These are phyloP conservation scores for Chalcis sispes DNA, from an alignment of 2,888 invertebrate genomes.

Conservation along the genomic window DNA sequence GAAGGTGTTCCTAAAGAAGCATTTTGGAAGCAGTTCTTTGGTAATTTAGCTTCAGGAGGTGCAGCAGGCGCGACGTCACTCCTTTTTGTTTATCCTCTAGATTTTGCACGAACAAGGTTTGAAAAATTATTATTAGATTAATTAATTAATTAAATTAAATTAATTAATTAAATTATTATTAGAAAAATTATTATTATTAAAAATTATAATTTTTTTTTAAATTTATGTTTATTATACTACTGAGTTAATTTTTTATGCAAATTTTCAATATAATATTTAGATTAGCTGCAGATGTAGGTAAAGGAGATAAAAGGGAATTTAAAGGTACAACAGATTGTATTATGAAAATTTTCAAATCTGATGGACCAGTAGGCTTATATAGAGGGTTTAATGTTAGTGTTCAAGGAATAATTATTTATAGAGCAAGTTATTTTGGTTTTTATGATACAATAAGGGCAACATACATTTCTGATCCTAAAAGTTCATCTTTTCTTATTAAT, in stretches of 20 bases:
- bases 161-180: not conserved
- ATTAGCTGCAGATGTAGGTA: conserved; percentile 81
- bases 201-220: conserved; percentile 1
- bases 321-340: conserved; percentile 81
- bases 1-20: conserved; percentile 91
- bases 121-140: too few relatives aligned
- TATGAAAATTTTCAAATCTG: conserved; percentile 78
- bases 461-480: conserved; percentile 77
- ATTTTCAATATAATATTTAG: conserved; percentile 69
- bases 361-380: conserved; percentile 81
- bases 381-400: conserved; percentile 83
- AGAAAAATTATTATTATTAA: not conserved
- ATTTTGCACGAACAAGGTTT: conserved; percentile 94
- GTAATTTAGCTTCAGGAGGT: conserved; percentile 94
- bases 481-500: conserved; percentile 79
- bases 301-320: conserved; percentile 79
- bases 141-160: not conserved
- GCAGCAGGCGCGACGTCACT: conserved; percentile 96
- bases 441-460: conserved; percentile 78
- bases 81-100: conserved; percentile 95
- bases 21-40: conserved; percentile 91
- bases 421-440: conserved; percentile 83
- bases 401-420: conserved; percentile 83
- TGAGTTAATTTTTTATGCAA: not conserved
- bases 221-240: not conserved